These are phyloP conservation scores for Coleophora flavipennella DNA, from an alignment of 2,888 invertebrate species.

Conservation along the genomic window DNA sequence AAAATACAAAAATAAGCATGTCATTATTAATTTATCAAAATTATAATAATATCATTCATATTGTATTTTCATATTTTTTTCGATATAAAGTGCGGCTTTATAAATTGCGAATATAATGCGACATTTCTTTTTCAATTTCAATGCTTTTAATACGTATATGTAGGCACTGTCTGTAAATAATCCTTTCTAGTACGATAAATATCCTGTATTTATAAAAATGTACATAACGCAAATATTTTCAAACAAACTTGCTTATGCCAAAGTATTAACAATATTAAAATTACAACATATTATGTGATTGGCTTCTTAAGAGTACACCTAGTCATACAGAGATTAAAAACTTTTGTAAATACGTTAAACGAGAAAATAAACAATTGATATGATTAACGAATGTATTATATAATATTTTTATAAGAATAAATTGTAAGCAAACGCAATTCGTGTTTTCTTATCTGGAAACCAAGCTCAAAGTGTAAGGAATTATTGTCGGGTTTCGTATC, in stretches of 20 bases:
- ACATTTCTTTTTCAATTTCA: constrained; percentile 27
- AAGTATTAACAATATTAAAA: constrained; percentile 16
- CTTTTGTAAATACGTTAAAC: constrained; percentile 61
- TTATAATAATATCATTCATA: constrained; percentile 14
- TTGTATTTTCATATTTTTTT: constrained; percentile 20
- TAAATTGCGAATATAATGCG: constrained; percentile 36
- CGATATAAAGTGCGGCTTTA: constrained; percentile 46
- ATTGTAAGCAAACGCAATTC: constrained; percentile 10
- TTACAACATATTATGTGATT: constrained; percentile 21
- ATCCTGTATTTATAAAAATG: neutral
- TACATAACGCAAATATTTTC: neutral
- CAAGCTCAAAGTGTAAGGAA: too few species aligned
- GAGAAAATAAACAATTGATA: constrained; percentile 38
- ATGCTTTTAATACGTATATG: constrained; percentile 37
- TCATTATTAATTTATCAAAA: constrained; percentile 6
- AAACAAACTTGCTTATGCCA: constrained; percentile 22
- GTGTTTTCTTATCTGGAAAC: too few species aligned
- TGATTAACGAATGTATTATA: constrained; percentile 37
- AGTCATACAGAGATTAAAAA: constrained; percentile 60
- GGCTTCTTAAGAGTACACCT: constrained; percentile 49
- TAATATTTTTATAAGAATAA: constrained; percentile 57
- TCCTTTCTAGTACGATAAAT: constrained; percentile 19
- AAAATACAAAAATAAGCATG: constrained; percentile 28
- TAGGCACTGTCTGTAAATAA: constrained; percentile 41
- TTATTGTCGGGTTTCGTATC: too few species aligned